These are phyloP conservation scores for Corvus moneduloides DNA, from an alignment of 2,113 vertebrate species.

Conservation along the genomic window DNA sequence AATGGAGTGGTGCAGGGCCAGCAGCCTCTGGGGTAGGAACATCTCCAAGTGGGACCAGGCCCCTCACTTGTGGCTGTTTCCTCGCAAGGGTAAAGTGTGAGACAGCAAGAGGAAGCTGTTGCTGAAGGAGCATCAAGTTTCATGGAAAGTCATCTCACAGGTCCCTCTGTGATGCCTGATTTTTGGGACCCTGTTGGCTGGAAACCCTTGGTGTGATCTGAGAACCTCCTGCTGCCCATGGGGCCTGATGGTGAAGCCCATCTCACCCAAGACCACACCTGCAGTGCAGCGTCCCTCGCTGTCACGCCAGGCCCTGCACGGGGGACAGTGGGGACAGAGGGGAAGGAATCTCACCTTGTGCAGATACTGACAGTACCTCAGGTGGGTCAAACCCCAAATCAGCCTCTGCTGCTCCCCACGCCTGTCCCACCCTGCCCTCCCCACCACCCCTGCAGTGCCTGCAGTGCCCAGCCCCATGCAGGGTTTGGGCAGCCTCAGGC, in stretches of 20 bases:
- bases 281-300: accelerated
- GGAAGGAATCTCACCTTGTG: not conserved
- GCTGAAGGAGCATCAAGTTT: not conserved
- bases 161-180: not conserved
- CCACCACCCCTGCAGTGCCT: not conserved
- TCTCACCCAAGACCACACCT: not conserved
- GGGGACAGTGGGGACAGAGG: not conserved
- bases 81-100: not conserved
- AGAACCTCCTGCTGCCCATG: not conserved
- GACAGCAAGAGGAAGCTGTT: not conserved
- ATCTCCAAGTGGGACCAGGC: not conserved
- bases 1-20: not conserved
- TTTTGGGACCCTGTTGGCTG: not conserved
- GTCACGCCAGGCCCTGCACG: not conserved
- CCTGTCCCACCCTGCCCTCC: not conserved
- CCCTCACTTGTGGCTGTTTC: not conserved
- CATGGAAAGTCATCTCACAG: not conserved
- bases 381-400: not conserved
- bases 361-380: not conserved
- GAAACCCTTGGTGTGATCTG: not conserved
- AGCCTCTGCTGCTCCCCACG: not conserved
- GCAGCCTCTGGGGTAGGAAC: not conserved
- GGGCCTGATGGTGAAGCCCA: not conserved
- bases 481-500: not conserved
- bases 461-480: accelerated